Evolutionary conservation across 2,797 vertebrate genomes (phyloP), one percentile per base, ranked within the genome.

Genomic region (Podarcis lilfordi): DNA sequence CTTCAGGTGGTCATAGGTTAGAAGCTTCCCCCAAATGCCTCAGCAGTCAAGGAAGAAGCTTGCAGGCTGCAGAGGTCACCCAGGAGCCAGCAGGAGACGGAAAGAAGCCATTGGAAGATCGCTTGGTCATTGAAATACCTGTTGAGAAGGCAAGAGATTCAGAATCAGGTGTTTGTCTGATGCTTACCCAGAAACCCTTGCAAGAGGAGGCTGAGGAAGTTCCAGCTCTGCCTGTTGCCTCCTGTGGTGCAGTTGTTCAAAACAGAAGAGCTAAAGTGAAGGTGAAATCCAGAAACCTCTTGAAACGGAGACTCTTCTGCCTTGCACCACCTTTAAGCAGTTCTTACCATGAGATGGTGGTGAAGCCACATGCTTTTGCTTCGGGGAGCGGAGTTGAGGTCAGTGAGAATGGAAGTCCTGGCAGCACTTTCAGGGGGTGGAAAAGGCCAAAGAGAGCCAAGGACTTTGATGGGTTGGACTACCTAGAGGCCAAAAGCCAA

Each of bases 381-480:
- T 25, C 43, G 2, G 77, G 80, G 83, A 89, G 86, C 83, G 89
- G 72, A 84, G 84, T 69, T 89, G 91, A 84, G 87, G 89, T n/a
- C 35, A 35, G 43, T 11, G 35, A 72, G 17, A 21, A 19, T 27
- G 25, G 45, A 69, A 21, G 80, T 59, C 78, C 69, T 80, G 21
- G 8, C 80, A 80, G 89, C 81, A 80, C 88, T 85, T 91, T 89
- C 88, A 88, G 93, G 86, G 94, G 94, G 85, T 81, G 92, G 61
- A 90, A 91, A 91, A 89, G 92, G 81, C 94, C 95, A 93, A 94
- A 96, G 94, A 93, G 86, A 89, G 91, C 86, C 74, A 77, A 83
- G 85, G 89, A 80, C 59, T 2, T 7, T 72, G 43, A 61, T 83
- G 89, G 80, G 84, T 89, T 86, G 84, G 80, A 80, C 71, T n/a